Base-by-base conservation (phyloP, 92 coral and sea anemone genomes). In the Pocillopora meandrina region DNA sequence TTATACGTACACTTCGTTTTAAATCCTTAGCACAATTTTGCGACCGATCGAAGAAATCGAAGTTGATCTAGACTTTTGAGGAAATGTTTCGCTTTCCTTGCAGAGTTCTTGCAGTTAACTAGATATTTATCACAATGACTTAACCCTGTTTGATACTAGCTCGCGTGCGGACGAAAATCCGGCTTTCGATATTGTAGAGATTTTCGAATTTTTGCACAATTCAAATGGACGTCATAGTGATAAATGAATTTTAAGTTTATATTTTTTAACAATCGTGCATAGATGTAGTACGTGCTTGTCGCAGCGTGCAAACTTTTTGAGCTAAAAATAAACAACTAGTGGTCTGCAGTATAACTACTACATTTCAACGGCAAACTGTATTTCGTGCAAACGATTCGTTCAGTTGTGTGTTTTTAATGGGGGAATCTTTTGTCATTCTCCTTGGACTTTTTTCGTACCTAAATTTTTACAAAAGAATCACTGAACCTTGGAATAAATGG, bases 281-380 rank as follows among this genome's bases (percentile, higher is more conserved):
- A 47, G 52, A 49, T 47, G 14, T 21, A 49, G 16, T 72, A 19
- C 62, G n/a, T 74, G 62, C 23, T 20, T 52, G 35, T 61, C 78
- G 17, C 60, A n/a, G 17, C 61, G 10, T 10, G 36, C 19, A 57
- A 52, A n/a, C 17, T 20, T 49, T 17, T 9, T 16, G 63, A 23
- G n/a, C 5, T 26, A 19, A 74, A 80, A 57, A 64, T 26, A 80
- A 80, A 80, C 66, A 80, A 67, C 68, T 65, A 55, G 15, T 13
- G 11, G 55, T 16, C 52, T 69, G 17, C 36, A 35, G 60, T 10
- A 14, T 47, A 7, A 42, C 36, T 80, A 9, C 66, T 26, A 26
- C 31, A 26, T 1, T 17, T 18, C 14, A 17, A 78, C 16, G 20
- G 34, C 12, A 23, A 19, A 35, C 42, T 67, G 56, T 55, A 52